Evolutionary conservation across 2,888 invertebrate genomes (phyloP).

Genomic region (Drosophila greeni): DNA sequence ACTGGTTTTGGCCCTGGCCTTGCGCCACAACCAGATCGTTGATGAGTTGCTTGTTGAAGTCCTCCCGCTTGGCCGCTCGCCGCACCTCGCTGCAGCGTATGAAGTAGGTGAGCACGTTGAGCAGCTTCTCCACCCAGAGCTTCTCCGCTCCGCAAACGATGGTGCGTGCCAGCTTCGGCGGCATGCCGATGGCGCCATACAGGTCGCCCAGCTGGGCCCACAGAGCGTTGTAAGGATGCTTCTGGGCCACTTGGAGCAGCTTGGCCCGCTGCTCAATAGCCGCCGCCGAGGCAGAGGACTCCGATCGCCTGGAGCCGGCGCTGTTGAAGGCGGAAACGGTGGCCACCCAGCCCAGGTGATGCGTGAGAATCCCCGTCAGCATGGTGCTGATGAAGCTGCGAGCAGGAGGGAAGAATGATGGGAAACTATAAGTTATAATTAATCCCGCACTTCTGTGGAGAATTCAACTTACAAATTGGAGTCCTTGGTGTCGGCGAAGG

Average conservation of each 20-base stretch:
- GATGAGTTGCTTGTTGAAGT: conserved; percentile 75
- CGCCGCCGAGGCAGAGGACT: conserved; percentile 59
- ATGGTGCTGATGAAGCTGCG: conserved; percentile 94
- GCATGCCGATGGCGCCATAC: conserved; percentile 90
- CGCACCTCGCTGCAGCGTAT: conserved; percentile 88
- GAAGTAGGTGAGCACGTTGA: conserved; percentile 91
- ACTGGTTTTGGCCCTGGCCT: conserved; percentile 54
- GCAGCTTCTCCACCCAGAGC: conserved; percentile 85
- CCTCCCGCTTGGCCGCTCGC: conserved; percentile 80
- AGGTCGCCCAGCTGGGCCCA: conserved; percentile 94
- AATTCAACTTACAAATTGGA: conserved; percentile 89
- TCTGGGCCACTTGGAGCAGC: conserved; percentile 81
- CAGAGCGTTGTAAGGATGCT: conserved; percentile 90
- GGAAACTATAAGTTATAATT: neutral
- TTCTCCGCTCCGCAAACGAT: conserved; percentile 85
- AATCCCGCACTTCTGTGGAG: neutral
- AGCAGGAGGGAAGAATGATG: conserved; percentile 70
- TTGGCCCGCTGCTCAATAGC: conserved; percentile 79
- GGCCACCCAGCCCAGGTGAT: conserved; percentile 94
- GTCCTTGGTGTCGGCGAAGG: conserved; percentile 88
- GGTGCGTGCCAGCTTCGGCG: conserved; percentile 87
- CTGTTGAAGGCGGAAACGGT: conserved; percentile 82
- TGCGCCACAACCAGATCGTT: conserved; percentile 60
- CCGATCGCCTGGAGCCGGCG: conserved; percentile 61
- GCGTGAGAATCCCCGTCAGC: conserved; percentile 91